Base-by-base conservation (phyloP, 2,797 vertebrate species). In the Pagetopsis macropterus region DNA sequence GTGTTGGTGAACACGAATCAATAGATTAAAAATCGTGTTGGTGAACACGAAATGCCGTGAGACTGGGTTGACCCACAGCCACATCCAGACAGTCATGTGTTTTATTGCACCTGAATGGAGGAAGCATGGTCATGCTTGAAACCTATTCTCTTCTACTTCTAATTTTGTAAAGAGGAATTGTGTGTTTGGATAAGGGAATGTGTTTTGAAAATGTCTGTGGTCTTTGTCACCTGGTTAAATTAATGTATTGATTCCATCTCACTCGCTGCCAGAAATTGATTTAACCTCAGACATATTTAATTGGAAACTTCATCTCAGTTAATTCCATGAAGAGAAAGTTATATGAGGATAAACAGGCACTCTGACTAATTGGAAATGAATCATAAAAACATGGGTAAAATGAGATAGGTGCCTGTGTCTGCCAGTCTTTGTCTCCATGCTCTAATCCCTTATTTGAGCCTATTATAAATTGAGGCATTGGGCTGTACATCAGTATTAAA, bases 331-430 rank as follows among this genome's bases (percentile, higher is more conserved):
- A 84, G 37, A 74, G 33, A 72, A 68, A 78, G 69, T 72, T 84
- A 72, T 79, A 58, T 31, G 23, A 78, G 66, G 73, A 82, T 73
- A 88, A 83, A 84, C 70, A 81, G 60, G 50, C 73, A 82, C 81
- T 82, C 61, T 65, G 60, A 48, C 27, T 86, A 82, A 87, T 82
- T 89, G 75, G 19, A 81, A 79, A 84, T 84, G 44, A 79, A 81
- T 90, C 64, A 82, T 75, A 72, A 67, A 59, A 76, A 75, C 64
- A 49, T 65, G 33, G 48, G 69, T 40, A 46, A 23, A 76, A 59
- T 72, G 37, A 80, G 52, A 66, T 52, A 21, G 51, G 74, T 76
- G 57, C 3, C 37, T 9, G 15, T 49, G 48, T 64, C 27, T 23
- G 55, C 49, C 51, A 51, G n/a, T 57, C 60, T 62, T 44, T 58